These are phyloP conservation scores for Hestina assimilis DNA, from an alignment of 1,140 invertebrate species.

Conservation along the genomic window DNA sequence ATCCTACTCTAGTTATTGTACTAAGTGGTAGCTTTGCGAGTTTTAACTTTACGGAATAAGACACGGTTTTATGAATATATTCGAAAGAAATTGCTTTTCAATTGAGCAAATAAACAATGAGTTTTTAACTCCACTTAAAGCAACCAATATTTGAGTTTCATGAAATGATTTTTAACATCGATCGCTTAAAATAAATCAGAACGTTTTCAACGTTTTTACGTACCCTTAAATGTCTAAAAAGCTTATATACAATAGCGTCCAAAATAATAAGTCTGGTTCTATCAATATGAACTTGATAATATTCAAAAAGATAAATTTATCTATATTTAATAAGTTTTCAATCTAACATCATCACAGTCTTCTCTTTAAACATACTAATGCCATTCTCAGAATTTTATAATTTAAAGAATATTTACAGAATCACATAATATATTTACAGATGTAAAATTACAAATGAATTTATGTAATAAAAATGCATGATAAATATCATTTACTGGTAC, in stretches of 20 bases:
- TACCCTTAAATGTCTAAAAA: conserved; percentile 10
- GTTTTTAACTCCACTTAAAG: conserved; percentile 29
- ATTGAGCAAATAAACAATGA: conserved; percentile 54
- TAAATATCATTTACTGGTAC: too few species aligned
- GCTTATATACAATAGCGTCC: neutral
- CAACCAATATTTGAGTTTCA: conserved; percentile 19
- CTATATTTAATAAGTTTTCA: conserved; percentile 8
- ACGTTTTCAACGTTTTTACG: conserved; percentile 41
- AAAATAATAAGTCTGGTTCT: conserved; percentile 2
- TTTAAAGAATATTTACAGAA: conserved; percentile 20
- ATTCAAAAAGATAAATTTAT: conserved; percentile 1
- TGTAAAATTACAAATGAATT: neutral
- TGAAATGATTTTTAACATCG: conserved; percentile 19
- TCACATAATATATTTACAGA: conserved; percentile 17
- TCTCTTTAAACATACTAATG: conserved; percentile 51
- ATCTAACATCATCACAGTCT: conserved; percentile 69
- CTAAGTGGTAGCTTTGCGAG: conserved; percentile 50
- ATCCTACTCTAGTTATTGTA: conserved; percentile 62
- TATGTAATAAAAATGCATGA: too few species aligned
- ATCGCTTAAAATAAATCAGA: conserved; percentile 21
- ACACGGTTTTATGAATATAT: conserved; percentile 13
- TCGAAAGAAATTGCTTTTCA: conserved; percentile 51
- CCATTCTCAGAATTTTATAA: conserved; percentile 20
- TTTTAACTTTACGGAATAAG: conserved; percentile 16
- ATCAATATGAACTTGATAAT: conserved; percentile 1